Conservation (phyloP, 2,113 vertebrate genomes). For the Nicator chloris region DNA sequence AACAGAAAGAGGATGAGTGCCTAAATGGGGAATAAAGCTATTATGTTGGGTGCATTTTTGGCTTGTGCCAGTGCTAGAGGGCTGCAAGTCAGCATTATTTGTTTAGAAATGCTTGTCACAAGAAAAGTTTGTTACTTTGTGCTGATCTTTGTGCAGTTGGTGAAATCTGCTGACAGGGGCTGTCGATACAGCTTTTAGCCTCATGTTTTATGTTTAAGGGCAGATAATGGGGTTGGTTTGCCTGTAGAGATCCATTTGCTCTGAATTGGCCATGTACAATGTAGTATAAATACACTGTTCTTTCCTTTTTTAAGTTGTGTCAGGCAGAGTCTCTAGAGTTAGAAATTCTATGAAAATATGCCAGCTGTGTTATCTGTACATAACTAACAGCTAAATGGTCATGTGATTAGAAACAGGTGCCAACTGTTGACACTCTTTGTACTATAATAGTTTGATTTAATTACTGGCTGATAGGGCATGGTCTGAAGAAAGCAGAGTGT, state of each 20-base stretch:
- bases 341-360: not conserved
- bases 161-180: constrained; percentile 31
- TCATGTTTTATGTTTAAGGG: not conserved
- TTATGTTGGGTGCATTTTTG: constrained; percentile 28
- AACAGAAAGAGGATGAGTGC: constrained; percentile 5
- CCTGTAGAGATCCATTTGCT: not conserved
- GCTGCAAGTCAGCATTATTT: constrained; percentile 40
- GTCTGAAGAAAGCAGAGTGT: not conserved
- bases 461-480: not conserved
- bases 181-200: constrained; percentile 1
- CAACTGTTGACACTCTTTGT: not conserved
- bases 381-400: not conserved
- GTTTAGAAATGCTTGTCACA: constrained; percentile 50
- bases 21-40: constrained; percentile 10
- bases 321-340: not conserved
- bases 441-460: not conserved
- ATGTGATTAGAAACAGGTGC: not conserved
- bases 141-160: constrained; percentile 40
- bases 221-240: not conserved
- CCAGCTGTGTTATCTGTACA: not conserved
- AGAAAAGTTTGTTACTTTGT: constrained; percentile 45
- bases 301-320: not conserved
- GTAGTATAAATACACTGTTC: not conserved
- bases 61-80: not conserved
- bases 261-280: not conserved